These are phyloP conservation scores for Tautogolabrus adspersus DNA, from an alignment of 2,113 vertebrate species.

Conservation along the genomic window DNA sequence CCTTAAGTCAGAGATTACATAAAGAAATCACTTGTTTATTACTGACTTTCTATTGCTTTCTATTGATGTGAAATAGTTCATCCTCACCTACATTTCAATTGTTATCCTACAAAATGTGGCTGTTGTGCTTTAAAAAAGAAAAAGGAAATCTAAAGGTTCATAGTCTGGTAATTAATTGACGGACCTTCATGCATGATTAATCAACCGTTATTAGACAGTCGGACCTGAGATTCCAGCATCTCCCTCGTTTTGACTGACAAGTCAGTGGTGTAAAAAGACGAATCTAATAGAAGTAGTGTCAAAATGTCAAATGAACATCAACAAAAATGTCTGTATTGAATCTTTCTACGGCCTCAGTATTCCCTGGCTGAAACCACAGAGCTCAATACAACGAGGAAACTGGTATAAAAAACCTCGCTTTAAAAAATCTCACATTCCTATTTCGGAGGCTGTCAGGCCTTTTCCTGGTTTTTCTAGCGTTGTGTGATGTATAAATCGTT, in stretches of 20 bases:
- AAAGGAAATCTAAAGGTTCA: background rate
- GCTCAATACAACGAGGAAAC: slow-evolving; percentile 62
- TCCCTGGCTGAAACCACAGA: slow-evolving; percentile 61
- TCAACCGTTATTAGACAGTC: slow-evolving; percentile 17
- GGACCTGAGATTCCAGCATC: slow-evolving; percentile 13
- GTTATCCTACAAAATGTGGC: background rate
- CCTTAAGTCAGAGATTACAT: too few species aligned
- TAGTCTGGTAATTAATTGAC: slow-evolving; percentile 29
- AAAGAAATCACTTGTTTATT: too few species aligned
- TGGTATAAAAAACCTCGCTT: slow-evolving; percentile 64
- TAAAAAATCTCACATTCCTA: slow-evolving; percentile 72
- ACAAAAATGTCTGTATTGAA: slow-evolving; percentile 74
- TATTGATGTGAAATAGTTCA: background rate
- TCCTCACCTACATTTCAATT: background rate
- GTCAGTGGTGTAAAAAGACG: slow-evolving; percentile 47
- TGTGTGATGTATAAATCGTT: slow-evolving; percentile 71
- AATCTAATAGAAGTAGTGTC: slow-evolving; percentile 70
- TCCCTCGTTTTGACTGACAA: slow-evolving; percentile 67
- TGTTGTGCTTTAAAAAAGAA: background rate
- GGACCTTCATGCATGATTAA: slow-evolving; percentile 33
- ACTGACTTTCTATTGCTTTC: too few species aligned
- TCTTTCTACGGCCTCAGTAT: slow-evolving; percentile 63
- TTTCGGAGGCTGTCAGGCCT: slow-evolving; percentile 74
- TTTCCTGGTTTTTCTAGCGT: slow-evolving; percentile 55
- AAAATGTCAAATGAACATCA: slow-evolving; percentile 78